phyloP scores from a whole-genome alignment of 2,888 invertebrate species.

The Drepana falcataria region DNA sequence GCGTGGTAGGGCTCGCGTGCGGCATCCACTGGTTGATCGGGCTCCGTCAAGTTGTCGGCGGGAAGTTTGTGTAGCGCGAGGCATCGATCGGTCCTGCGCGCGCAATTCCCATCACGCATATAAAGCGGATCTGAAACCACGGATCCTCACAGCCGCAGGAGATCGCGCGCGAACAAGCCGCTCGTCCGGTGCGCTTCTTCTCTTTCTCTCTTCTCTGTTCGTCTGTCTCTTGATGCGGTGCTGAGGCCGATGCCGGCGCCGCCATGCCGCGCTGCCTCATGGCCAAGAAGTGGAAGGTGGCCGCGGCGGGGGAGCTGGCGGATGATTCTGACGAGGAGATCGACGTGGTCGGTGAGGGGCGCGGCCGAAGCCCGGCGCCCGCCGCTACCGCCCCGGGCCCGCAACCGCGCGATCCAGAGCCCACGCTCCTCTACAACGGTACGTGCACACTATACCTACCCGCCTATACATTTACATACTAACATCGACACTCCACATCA shows the following conservation, averaged over 20 bases:
- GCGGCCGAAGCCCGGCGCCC: slow-evolving; percentile 74
- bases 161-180: slow-evolving; percentile 76
- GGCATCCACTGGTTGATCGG: slow-evolving; percentile 64
- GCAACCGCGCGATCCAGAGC: slow-evolving; percentile 83
- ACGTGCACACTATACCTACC: slow-evolving; percentile 37
- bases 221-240: slow-evolving; percentile 75
- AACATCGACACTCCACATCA: neutral
- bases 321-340: slow-evolving; percentile 87
- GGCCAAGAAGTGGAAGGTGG: slow-evolving; percentile 96
- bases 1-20: slow-evolving; percentile 15
- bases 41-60: slow-evolving; percentile 44
- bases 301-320: slow-evolving; percentile 77
- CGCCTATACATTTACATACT: slow-evolving; percentile 7
- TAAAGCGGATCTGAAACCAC: slow-evolving; percentile 54
- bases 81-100: slow-evolving; percentile 70
- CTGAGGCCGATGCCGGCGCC: slow-evolving; percentile 78
- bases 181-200: slow-evolving; percentile 77
- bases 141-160: slow-evolving; percentile 77
- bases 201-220: slow-evolving; percentile 75
- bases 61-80: slow-evolving; percentile 56
- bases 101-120: slow-evolving; percentile 70
- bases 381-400: slow-evolving; percentile 82
- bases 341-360: slow-evolving; percentile 91
- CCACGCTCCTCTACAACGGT: slow-evolving; percentile 89
- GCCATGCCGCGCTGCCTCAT: slow-evolving; percentile 96